These are phyloP conservation scores for Synergus laeviventris DNA, from an alignment of 2,888 invertebrate genomes.

Conservation along the genomic window DNA sequence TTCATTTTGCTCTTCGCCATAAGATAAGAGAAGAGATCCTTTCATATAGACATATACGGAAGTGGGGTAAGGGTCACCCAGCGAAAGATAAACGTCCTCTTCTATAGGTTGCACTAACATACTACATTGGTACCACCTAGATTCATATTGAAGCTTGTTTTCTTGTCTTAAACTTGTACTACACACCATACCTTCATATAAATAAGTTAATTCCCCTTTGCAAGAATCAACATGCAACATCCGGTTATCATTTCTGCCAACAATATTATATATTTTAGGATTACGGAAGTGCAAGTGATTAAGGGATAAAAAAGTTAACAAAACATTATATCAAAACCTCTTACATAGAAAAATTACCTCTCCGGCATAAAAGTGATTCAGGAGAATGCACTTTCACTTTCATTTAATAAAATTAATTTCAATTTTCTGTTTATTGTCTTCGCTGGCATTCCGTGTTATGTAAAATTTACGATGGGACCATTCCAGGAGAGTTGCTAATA, in stretches of 20 bases:
- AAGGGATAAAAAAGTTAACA: not conserved
- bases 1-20: constrained; percentile 42
- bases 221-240: constrained; percentile 7
- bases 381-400: not conserved
- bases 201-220: constrained; percentile 19
- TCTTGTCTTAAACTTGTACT: constrained; percentile 8
- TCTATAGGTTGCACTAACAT: not conserved
- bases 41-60: constrained; percentile 37
- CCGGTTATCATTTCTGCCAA: constrained; percentile 36
- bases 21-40: constrained; percentile 43
- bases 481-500: not conserved
- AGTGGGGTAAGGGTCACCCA: constrained; percentile 8
- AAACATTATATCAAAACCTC: not conserved
- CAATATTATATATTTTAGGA: constrained; percentile 31
- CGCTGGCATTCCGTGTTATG: not conserved
- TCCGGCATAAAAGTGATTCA: not conserved
- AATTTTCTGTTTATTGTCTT: constrained; percentile 11
- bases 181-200: constrained; percentile 20
- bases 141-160: constrained; percentile 24
- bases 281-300: constrained; percentile 3
- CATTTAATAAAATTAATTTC: not conserved
- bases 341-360: not conserved
- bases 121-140: not conserved
- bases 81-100: constrained; percentile 29
- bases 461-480: not conserved